phyloP scores from a whole-genome alignment of 2,888 invertebrate species.

The Apoda limacodes region DNA sequence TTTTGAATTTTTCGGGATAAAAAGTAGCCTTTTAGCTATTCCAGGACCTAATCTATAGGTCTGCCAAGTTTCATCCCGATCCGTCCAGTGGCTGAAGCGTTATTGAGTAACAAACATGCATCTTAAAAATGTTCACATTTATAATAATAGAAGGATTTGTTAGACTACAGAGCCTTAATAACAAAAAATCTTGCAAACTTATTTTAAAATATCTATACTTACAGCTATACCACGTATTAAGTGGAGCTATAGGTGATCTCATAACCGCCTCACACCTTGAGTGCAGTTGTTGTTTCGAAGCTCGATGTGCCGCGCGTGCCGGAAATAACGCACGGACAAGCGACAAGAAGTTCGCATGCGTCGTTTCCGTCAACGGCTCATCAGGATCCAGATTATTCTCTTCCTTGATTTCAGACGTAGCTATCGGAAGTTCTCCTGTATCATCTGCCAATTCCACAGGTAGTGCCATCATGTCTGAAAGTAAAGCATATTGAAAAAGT shows the following conservation, averaged over 20 bases:
- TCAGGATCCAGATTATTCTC: slow-evolving; percentile 34
- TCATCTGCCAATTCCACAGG: slow-evolving; percentile 80
- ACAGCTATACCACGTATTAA: slow-evolving; percentile 83
- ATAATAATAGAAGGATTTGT: too few species aligned
- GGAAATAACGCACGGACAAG: slow-evolving; percentile 89
- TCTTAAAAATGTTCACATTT: too few species aligned
- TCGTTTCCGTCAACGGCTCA: slow-evolving; percentile 78
- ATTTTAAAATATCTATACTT: too few species aligned
- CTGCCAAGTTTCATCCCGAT: too few species aligned
- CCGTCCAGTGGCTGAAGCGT: too few species aligned
- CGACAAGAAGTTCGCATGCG: slow-evolving; percentile 88
- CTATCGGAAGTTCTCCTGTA: slow-evolving; percentile 42
- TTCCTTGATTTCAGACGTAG: slow-evolving; percentile 29
- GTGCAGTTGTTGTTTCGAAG: slow-evolving; percentile 81
- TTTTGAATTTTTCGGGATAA: too few species aligned
- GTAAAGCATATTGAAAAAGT: too few species aligned
- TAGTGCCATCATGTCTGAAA: slow-evolving; percentile 82
- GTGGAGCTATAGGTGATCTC: slow-evolving; percentile 82
- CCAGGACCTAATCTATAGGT: too few species aligned
- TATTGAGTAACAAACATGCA: too few species aligned
- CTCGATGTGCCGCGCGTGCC: slow-evolving; percentile 85
- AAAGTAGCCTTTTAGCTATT: too few species aligned
- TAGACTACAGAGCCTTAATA: too few species aligned
- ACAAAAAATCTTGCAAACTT: too few species aligned
- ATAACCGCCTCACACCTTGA: slow-evolving; percentile 80